Evolutionary conservation across 2,113 vertebrate genomes (phyloP), one percentile per base, ranked within the genome.

Genomic region (Micronisus gabar): DNA sequence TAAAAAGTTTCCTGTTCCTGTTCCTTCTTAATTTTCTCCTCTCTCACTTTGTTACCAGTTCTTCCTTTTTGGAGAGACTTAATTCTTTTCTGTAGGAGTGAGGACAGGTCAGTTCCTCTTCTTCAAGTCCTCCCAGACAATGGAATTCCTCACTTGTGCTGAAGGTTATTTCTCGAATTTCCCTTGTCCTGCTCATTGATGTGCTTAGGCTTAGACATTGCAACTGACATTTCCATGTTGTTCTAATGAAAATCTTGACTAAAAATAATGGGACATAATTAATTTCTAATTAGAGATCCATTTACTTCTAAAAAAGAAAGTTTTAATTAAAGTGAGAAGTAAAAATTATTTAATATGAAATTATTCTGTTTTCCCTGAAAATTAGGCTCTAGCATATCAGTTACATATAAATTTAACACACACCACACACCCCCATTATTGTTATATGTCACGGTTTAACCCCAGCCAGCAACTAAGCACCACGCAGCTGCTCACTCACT

Each of bases 321-420:
- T 68, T 90, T 95, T 94, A 88, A 90, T 95, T 97, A 72, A 96
- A 97, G 45, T 74, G 56, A 59, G 32, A 88, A 81, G 25, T 93
- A 96, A 94, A 86, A 62, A 59, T 47, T 6, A 83, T 86, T 91
- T 56, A 81, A 50, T 87, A 82, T 90, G 9, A 86, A 92, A 89
- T 96, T 61, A 72, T 89, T 95, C 86, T 76, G 29, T 66, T 96
- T 88, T 58, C 53, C n/a, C 50, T 96, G 29, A 88, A 97, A 97
- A 95, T 93, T 83, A 88, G 16, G 59, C 94, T 96, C 32, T 66
- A 73, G 23, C 16, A 23, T 78, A 85, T 90, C n/a, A 86, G 23
- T 88, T 47, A 66, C 36, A 59, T 58, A 90, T 65, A 91, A 93
- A 90, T 95, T 91, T 75, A 89, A 93, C 92, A 7, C 11, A 41